A percentile compares a stretch with the other conserved stretches of the same genome.
Conservation (phyloP, 2,888 invertebrate genomes). For the Trissoscelio sp. region DNA sequence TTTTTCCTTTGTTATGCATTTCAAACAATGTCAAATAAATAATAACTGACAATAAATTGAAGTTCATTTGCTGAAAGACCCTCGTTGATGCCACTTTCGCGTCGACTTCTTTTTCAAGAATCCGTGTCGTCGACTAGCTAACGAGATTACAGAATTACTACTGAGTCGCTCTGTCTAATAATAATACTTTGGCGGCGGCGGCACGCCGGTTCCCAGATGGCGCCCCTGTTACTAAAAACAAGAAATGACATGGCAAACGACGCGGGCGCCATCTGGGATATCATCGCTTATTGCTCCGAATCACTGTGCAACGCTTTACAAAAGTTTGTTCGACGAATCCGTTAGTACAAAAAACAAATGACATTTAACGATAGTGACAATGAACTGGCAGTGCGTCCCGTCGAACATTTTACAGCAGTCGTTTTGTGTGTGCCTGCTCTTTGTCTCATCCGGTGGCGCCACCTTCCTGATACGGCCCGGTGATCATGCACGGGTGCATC, state of each 20-base stretch:
- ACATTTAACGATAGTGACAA: slow-evolving; percentile 14
- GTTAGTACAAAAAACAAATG: slow-evolving; percentile 23
- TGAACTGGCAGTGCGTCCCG: slow-evolving; percentile 51
- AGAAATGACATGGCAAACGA: slow-evolving; percentile 1
- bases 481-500: slow-evolving; percentile 94
- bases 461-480: slow-evolving; percentile 92
- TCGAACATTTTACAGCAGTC: slow-evolving; percentile 19
- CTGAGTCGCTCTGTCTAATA: slow-evolving; percentile 68
- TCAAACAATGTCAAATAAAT: slow-evolving; percentile 45
- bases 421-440: slow-evolving; percentile 14
- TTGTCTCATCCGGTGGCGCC: slow-evolving; percentile 81
- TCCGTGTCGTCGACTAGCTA: slow-evolving; percentile 79
- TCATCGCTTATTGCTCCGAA: slow-evolving; percentile 54
- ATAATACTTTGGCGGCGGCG: slow-evolving; percentile 54
- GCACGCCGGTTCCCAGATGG: slow-evolving; percentile 26
- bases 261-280: slow-evolving; percentile 25
- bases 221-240: background rate
- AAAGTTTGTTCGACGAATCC: slow-evolving; percentile 19
- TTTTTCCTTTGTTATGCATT: slow-evolving; percentile 9
- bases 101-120: slow-evolving; percentile 65
- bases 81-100: slow-evolving; percentile 55
- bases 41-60: slow-evolving; percentile 29
- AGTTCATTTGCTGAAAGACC: slow-evolving; percentile 50
- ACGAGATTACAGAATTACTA: slow-evolving; percentile 77
- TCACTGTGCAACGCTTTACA: slow-evolving; percentile 34